Conservation (phyloP, 2,888 invertebrate species). For the Trilocha varians region DNA sequence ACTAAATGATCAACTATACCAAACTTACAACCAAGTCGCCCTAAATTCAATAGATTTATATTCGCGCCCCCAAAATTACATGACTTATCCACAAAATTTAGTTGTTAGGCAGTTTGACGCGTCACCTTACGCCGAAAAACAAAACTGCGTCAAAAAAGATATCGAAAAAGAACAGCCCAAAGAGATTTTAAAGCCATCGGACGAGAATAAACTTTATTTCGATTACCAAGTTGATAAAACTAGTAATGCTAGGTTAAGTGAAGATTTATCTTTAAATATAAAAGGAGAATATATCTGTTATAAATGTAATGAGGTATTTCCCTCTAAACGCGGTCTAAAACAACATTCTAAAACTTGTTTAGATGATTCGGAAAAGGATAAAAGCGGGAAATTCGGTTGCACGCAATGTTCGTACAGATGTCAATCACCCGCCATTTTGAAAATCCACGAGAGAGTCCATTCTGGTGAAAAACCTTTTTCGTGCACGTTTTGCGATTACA, state of each 20-base stretch:
- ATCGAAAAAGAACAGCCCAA: slow-evolving; percentile 47
- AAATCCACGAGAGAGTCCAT: slow-evolving; percentile 65
- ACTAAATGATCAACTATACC: slow-evolving; percentile 35
- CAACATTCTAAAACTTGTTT: slow-evolving; percentile 49
- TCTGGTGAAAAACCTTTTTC: slow-evolving; percentile 65
- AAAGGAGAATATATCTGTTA: slow-evolving; percentile 58
- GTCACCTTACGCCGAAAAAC: not conserved
- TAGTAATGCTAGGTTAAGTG: slow-evolving; percentile 29
- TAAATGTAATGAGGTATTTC: slow-evolving; percentile 50
- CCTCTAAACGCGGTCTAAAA: slow-evolving; percentile 51
- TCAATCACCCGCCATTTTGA: slow-evolving; percentile 64
- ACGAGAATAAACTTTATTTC: slow-evolving; percentile 49
- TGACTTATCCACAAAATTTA: slow-evolving; percentile 57
- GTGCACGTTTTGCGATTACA: slow-evolving; percentile 64
- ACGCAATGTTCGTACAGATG: slow-evolving; percentile 61
- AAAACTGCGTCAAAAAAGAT: slow-evolving; percentile 14
- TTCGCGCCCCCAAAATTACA: slow-evolving; percentile 39
- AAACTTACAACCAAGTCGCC: slow-evolving; percentile 38
- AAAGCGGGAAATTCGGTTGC: slow-evolving; percentile 53
- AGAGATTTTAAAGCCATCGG: slow-evolving; percentile 50
- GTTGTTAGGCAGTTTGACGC: slow-evolving; percentile 49
- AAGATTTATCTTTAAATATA: slow-evolving; percentile 45
- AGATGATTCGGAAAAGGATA: slow-evolving; percentile 34
- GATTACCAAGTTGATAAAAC: slow-evolving; percentile 31
- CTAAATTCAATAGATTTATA: slow-evolving; percentile 42